These are phyloP conservation scores for Mya arenaria DNA, from an alignment of 1,140 invertebrate genomes.

Conservation along the genomic window DNA sequence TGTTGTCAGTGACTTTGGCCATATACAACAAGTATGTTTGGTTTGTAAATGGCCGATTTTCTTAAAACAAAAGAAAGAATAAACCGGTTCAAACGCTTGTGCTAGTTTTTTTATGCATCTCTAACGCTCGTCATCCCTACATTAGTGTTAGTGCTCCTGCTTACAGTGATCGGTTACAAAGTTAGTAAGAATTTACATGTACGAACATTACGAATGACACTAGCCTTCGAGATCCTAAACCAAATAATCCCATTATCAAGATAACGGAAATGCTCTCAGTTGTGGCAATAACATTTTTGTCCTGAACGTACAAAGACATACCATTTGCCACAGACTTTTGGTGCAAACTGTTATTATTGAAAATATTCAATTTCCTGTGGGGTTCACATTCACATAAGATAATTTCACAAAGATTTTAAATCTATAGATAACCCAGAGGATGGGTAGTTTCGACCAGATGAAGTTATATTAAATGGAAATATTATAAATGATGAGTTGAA, in stretches of 20 bases:
- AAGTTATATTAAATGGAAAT: too few relatives aligned
- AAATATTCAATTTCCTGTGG: slow-evolving; percentile 68
- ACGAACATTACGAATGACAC: slow-evolving; percentile 59
- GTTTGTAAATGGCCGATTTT: slow-evolving; percentile 27
- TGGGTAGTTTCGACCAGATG: too few relatives aligned
- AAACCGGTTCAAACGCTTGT: slow-evolving; percentile 6
- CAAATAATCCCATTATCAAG: slow-evolving; percentile 29
- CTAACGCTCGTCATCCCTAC: slow-evolving; percentile 36
- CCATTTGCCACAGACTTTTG: slow-evolving; percentile 34
- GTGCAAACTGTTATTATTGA: slow-evolving; percentile 12
- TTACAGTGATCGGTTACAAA: slow-evolving; percentile 37
- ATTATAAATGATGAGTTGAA: too few relatives aligned
- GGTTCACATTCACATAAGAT: background rate
- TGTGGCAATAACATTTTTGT: slow-evolving; percentile 37
- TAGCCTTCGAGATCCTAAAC: background rate
- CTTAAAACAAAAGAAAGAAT: background rate
- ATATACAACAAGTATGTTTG: slow-evolving; percentile 33
- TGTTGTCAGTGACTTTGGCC: background rate
- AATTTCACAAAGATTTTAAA: too few relatives aligned
- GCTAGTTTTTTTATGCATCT: slow-evolving; percentile 25
- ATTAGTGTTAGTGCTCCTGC: slow-evolving; percentile 18
- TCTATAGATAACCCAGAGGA: too few relatives aligned
- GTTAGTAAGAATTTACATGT: slow-evolving; percentile 8
- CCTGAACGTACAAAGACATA: slow-evolving; percentile 60
- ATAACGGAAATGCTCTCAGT: slow-evolving; percentile 43